Conservation (phyloP, 2,888 invertebrate genomes). For the Polylopha cassiicola region DNA sequence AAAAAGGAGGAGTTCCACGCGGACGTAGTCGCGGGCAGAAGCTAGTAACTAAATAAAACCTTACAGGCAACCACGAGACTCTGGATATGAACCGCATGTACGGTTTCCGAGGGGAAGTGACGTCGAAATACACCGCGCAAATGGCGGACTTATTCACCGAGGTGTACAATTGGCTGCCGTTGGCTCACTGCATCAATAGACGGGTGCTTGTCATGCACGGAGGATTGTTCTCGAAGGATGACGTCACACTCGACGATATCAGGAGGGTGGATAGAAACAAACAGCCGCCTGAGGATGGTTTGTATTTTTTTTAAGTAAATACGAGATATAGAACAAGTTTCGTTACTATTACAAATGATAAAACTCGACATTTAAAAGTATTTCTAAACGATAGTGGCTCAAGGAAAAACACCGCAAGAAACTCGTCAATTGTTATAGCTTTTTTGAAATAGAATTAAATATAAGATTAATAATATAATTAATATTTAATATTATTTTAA, state of each 20-base stretch:
- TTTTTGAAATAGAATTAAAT: no score
- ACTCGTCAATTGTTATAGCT: no score
- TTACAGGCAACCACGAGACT: constrained; percentile 97
- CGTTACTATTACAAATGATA: no score
- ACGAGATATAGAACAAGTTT: no score
- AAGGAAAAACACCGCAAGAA: no score
- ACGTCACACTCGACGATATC: constrained; percentile 95
- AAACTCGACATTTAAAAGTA: no score
- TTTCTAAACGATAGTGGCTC: no score
- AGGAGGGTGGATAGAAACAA: constrained; percentile 92
- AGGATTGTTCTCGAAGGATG: constrained; percentile 95
- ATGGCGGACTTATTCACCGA: constrained; percentile 99
- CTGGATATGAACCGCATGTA: constrained; percentile 99
- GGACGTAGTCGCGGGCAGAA: no score
- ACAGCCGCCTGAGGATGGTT: constrained; percentile 97
- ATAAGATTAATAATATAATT: no score
- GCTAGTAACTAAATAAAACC: no score
- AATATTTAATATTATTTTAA: no score
- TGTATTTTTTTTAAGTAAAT: constrained; percentile 24
- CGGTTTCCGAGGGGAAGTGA: constrained; percentile 99
- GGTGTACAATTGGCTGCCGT: constrained; percentile 98
- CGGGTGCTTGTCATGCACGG: constrained; percentile 95
- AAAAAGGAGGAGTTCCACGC: no score
- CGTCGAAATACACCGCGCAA: constrained; percentile 94
- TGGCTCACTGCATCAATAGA: constrained; percentile 95